Evolutionary conservation across 2,888 invertebrate species (phyloP).

Genomic region (Sepiola atlantica): DNA sequence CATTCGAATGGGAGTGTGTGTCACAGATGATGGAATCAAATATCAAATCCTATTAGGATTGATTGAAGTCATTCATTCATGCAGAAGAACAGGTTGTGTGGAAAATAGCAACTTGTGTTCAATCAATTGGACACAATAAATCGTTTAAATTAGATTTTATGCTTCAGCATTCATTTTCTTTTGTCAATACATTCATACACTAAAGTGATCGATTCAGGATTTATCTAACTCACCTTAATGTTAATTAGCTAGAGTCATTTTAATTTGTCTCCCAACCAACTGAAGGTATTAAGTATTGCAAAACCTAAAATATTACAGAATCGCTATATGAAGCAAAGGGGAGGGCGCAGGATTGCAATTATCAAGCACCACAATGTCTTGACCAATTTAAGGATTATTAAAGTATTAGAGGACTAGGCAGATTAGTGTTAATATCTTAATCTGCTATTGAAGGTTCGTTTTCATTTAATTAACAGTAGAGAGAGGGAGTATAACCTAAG

Average conservation of each 20-base stretch:
- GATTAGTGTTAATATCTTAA: background rate
- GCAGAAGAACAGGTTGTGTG: too few relatives aligned
- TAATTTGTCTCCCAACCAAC: background rate
- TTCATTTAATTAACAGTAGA: background rate
- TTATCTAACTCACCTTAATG: background rate
- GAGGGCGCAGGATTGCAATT: background rate
- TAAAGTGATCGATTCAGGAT: background rate
- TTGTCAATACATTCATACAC: too few relatives aligned
- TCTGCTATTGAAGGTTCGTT: background rate
- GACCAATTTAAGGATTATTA: background rate
- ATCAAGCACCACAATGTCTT: background rate
- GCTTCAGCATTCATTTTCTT: too few relatives aligned
- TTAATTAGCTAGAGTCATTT: background rate
- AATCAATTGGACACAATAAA: too few relatives aligned
- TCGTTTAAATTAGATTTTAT: too few relatives aligned
- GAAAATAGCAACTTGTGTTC: too few relatives aligned
- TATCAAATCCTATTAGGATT: too few relatives aligned
- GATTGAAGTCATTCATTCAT: too few relatives aligned
- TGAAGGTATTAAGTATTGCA: background rate
- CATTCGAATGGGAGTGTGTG: too few relatives aligned
- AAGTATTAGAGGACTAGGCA: background rate
- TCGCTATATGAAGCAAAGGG: background rate
- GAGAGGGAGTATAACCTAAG: background rate
- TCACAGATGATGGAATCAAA: too few relatives aligned
- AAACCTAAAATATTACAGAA: background rate